Percentiles rank a stretch among this genome's conserved stretches.
Evolutionary conservation across 2,113 vertebrate genomes (phyloP).

Genomic region (Chamaea fasciata): DNA sequence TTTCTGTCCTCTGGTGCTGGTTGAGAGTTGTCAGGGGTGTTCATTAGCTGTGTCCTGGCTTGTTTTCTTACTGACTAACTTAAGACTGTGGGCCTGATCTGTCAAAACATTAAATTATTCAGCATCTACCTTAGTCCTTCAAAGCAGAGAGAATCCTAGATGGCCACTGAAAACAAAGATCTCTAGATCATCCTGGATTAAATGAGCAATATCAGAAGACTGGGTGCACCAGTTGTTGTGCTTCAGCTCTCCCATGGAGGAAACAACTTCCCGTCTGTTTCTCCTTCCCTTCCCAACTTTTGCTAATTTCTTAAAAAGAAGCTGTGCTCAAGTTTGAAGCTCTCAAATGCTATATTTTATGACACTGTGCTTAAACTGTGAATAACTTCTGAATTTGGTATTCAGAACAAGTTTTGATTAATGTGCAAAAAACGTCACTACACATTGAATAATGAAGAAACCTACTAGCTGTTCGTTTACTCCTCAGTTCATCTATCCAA

Average conservation of each 20-base stretch:
- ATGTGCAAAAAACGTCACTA: not conserved
- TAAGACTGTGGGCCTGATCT: not conserved
- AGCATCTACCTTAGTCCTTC: not conserved
- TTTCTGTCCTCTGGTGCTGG: not conserved
- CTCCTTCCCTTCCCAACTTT: not conserved
- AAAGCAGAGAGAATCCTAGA: not conserved
- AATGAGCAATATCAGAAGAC: not conserved
- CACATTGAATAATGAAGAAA: not conserved
- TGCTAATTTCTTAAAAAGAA: not conserved
- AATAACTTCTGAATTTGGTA: not conserved
- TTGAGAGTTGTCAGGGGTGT: not conserved
- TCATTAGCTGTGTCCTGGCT: not conserved
- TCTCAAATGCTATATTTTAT: not conserved
- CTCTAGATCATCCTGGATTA: not conserved
- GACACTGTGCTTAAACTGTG: not conserved
- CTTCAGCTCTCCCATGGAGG: not conserved
- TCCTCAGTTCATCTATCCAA: not conserved
- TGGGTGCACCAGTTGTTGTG: not conserved
- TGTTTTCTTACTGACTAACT: not conserved
- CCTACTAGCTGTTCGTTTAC: not conserved
- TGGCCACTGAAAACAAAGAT: not conserved
- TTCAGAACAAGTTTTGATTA: constrained; percentile 12
- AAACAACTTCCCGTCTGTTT: not conserved
- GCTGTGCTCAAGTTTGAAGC: not conserved
- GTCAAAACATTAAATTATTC: not conserved